Base-by-base conservation (phyloP, 2,888 invertebrate genomes). In the Andrena hattorfiana region DNA sequence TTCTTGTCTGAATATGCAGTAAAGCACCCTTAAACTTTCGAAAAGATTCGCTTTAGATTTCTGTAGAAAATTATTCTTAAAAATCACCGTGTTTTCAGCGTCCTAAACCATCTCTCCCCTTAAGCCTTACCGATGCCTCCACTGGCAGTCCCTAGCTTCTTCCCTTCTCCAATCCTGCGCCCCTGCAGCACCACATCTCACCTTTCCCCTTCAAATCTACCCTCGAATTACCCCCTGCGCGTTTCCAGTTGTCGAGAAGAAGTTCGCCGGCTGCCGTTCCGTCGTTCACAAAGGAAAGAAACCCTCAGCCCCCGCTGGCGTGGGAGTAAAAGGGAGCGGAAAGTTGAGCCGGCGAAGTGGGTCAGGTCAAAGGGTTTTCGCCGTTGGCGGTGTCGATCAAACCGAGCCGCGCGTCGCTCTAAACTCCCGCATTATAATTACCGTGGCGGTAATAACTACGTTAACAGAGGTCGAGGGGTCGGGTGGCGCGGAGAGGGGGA, bases 371-470 rank as follows among this genome's bases (percentile, higher is more conserved):
- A 76, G 68, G 69, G 54, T 63, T 71, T 62, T 54, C 35, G 35
- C 28, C 54, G 42, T 10, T 2, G 56, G 56, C 30, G 10, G 23
- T 73, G 81, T 63, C 78, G 72, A 78, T 78, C 78, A 69, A 81
- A 78, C 59, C 62, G 59, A 78, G 73, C 59, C 16, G 28, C 48
- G 48, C 67, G 48, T 56, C 13, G n/a, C 62, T 32, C 67, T 51
- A 23, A 20, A 56, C 35, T 51, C 35, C 20, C 49, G 60, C 66
- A 35, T 77, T 77, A 77, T 71, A 81, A 81, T 81, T 77, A 72
- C 68, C 62, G 20, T 20, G 20, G 42, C 62, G 70, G 56, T 67
- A 62, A 81, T 71, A 77, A 32, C 77, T 67, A 23, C 51, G 51
- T 77, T 28, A 32, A 51, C 20, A 51, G 51, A 20, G 51, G 51